Evolutionary conservation across 2,888 invertebrate genomes (phyloP), one percentile per base, ranked within the genome.

Genomic region (Scrobipalpa atriplicella): DNA sequence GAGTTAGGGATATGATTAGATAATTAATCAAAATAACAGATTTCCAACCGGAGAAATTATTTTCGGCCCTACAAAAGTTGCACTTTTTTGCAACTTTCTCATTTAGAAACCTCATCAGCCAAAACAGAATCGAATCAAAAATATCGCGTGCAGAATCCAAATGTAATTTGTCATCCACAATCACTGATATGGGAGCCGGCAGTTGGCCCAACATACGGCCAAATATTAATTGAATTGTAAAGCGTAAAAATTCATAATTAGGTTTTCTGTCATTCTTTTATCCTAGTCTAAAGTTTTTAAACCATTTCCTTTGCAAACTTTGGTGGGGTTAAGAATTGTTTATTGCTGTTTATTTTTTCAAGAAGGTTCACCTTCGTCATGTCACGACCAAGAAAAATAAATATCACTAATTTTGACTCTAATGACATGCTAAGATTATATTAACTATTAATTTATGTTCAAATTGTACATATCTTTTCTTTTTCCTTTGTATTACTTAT

Each of bases 151-250:
- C 81, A 73, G 78, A 81, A 78, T 78, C 70, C 75, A 71, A 73
- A 69, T 68, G 76, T 75, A 82, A 86, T 87, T 84, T 82, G 84
- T 86, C 87, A 83, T 82, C 68, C 69, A 72, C 74, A 76, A 78
- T 78, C 75, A 75, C 76, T 75, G 75, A 79, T 80, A 75, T 69
- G 71, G 64, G 73, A 74, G n/a, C n/a, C 71, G 67, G 71, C 69
- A 69, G 67, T 38, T 66, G 64, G 67, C 47, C 64, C 21, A 47
- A 29, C 13, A 52, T 51, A 66, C 67, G 64, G 65, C 5, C 66
- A 61, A 58, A 52, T 62, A 67, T 65, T 66, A 63, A 66, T 65
- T 60, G 62, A 60, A 68, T 16, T 29, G 68, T 69, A 72, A 73
- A 79, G 80, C 80, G 82, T 81, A 80, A 78, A 78, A 81, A 47